Base-by-base conservation (phyloP, 2,797 vertebrate genomes). In the Pangasius macronema region DNA sequence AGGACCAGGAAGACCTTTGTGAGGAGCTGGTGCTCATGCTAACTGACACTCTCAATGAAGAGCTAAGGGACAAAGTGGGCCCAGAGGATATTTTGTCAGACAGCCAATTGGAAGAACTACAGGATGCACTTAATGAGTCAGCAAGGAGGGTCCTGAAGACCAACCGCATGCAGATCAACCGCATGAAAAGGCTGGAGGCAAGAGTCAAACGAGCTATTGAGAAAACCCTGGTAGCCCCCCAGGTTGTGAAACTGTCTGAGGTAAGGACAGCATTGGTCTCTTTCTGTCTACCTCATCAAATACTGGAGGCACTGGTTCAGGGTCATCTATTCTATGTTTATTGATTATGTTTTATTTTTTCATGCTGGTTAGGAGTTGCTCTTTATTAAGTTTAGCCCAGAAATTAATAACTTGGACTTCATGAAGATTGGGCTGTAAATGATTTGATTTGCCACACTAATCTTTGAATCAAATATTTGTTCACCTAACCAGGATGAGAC, bases 201-300 rank as follows among this genome's bases (percentile, higher is more conserved):
- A 93, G 91, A 77, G 93, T 95, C 18, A 94, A 92, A 85, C 87
- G 89, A 55, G 95, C 95, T 55, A 95, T 96, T 22, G 94, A 95
- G 80, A 95, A 95, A 92, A 96, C 96, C 9, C 94, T 96, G 30
- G 91, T 90, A 16, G 95, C 95, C 30, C 96, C 95, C 10, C 94
- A 94, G 90, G 91, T 96, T 36, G 84, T 92, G 79, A 93, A 87
- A 85, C 91, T 96, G 16, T 92, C 93, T 51, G 94, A 95, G 93
- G 96, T 96, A 91, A 93, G 53, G 14, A 83, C 36, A 33, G 18
- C 39, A 30, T 53, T 83, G 30, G 20, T 42, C n/a, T 81, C 24
- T 80, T 81, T 61, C n/a, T 33, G 20, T 65, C 16, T 76, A 55
- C 3, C 18, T 51, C 20, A 63, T 42, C 10, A 51, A 2, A 63